Percentiles rank a stretch among this genome's conserved stretches.
Evolutionary conservation across 1,140 invertebrate species (phyloP).

Genomic region (Megalonaias nervosa): DNA sequence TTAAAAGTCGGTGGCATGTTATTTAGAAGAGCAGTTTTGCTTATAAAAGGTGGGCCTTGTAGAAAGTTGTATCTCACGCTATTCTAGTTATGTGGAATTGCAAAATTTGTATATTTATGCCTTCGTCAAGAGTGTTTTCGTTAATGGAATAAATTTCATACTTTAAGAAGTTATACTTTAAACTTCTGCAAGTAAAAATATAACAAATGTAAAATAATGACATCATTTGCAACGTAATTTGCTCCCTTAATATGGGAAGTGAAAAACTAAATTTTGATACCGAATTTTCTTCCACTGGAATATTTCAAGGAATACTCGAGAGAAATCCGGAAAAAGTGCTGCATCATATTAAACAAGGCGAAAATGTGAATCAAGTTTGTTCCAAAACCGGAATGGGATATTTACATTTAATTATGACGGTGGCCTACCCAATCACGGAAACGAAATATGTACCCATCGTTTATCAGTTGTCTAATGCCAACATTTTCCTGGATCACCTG

Average conservation of each 20-base stretch:
- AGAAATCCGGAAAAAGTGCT: conserved; percentile 21
- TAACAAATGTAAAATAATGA: too few relatives aligned
- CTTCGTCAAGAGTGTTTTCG: too few relatives aligned
- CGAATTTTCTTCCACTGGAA: conserved; percentile 17
- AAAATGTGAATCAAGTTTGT: conserved; percentile 38
- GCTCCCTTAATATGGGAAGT: background rate
- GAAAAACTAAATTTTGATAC: conserved; percentile 22
- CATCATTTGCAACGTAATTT: too few relatives aligned
- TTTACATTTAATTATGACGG: conserved; percentile 52
- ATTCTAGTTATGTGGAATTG: too few relatives aligned
- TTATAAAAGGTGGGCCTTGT: too few relatives aligned
- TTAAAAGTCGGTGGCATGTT: too few relatives aligned
- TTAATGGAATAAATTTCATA: too few relatives aligned
- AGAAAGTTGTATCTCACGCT: too few relatives aligned
- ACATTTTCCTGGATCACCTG: conserved; percentile 47
- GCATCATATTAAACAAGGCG: conserved; percentile 38
- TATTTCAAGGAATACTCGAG: conserved; percentile 38
- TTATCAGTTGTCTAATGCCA: conserved; percentile 65
- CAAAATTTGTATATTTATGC: too few relatives aligned
- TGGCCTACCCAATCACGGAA: conserved; percentile 45
- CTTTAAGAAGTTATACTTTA: too few relatives aligned
- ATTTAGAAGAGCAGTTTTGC: too few relatives aligned
- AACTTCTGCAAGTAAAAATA: too few relatives aligned
- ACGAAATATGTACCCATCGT: conserved; percentile 60
- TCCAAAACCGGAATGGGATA: conserved; percentile 47